These are phyloP conservation scores for Acholoe squamosa DNA, from an alignment of 2,888 invertebrate species.

Conservation along the genomic window DNA sequence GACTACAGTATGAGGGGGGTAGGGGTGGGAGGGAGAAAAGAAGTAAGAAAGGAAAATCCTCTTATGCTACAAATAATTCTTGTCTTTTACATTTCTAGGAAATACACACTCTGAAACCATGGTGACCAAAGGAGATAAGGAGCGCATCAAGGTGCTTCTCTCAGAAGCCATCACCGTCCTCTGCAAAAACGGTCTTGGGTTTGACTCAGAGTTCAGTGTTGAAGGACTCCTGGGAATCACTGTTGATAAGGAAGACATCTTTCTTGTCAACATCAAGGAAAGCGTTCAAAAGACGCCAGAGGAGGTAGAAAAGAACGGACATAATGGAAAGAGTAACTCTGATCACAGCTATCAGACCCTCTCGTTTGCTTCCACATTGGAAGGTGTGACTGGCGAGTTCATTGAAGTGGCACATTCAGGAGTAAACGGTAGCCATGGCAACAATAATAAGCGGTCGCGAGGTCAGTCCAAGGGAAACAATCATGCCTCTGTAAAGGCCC, in stretches of 20 bases:
- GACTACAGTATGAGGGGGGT: no score
- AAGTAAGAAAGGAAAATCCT: no score
- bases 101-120: background rate
- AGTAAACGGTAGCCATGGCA: background rate
- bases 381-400: conserved; percentile 43
- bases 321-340: background rate
- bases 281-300: conserved; percentile 32
- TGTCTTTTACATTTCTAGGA: background rate
- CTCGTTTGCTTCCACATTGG: background rate
- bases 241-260: conserved; percentile 69
- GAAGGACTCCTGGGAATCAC: conserved; percentile 70
- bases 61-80: no score
- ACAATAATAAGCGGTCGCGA: background rate
- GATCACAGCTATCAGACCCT: background rate
- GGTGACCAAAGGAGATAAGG: conserved; percentile 57
- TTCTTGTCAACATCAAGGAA: conserved; percentile 70
- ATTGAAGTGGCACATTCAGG: conserved; percentile 17
- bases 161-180: conserved; percentile 65
- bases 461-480: background rate
- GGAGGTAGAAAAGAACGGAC: background rate
- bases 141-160: conserved; percentile 64
- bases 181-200: conserved; percentile 61
- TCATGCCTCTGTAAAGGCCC: background rate
- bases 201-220: conserved; percentile 65
- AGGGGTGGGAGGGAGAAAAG: no score